Evolutionary conservation across 64 coral and sea anemone genomes (phyloP), one percentile per base, ranked within the genome.

Genomic region (Astreopora myriophthalma): DNA sequence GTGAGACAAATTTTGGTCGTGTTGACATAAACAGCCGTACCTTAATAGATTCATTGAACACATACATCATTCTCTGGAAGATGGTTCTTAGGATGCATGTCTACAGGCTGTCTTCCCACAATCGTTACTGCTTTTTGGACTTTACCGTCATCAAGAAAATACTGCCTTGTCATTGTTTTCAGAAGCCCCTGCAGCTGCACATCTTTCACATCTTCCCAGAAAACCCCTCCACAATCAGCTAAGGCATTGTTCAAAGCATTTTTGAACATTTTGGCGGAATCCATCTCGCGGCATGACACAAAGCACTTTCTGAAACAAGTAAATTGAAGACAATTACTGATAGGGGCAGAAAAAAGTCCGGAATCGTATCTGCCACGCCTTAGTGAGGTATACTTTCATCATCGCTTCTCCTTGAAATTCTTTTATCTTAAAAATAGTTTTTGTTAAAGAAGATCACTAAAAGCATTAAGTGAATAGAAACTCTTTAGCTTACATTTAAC

Each of bases 191-290:
- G 83, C 32, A 86, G 23, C 23, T 86, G 83, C 13, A 24, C 23
- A 39, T 86, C 83, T 8, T 86, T 86, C 0, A 86, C 83, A 69
- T 86, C 39, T 20, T 86, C 83, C 83, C 83, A 86, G 42, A 86
- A 86, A 1, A 86, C n/a, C 19, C 63, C 83, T 36, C 83, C 83
- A 44, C 83, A 86, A 86, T 86, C 83, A 22, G 83, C 83, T 35
- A 86, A 38, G 12, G 60, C 83, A 24, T 68, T n/a, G 36, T 86
- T 86, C 61, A 86, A 44, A 17, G 62, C 30, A 38, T 24, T 86
- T 39, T 86, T 86, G 20, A 86, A 86, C 64, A 46, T 86, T 68
- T 86, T 86, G 3, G 61, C 83, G 1, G 83, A 86, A 25, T 86
- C 83, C 83, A 86, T 68, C 5, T 86, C 35, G 9, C 11, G 12